phyloP scores from a whole-genome alignment of 2,797 vertebrate species.

The Capromys pilorides region DNA sequence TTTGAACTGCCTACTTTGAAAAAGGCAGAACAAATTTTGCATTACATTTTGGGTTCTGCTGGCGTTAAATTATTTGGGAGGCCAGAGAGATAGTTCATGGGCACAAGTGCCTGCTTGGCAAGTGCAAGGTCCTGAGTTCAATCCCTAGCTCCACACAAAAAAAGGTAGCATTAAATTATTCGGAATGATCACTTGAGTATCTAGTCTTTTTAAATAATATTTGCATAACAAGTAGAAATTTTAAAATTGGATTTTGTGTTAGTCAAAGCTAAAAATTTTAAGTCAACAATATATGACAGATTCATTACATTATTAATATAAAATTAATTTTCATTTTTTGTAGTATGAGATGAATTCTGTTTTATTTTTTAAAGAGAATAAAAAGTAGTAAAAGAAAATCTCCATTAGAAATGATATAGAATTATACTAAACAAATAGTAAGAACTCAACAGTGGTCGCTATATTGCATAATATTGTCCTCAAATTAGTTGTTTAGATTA shows the following conservation, averaged over 20 bases:
- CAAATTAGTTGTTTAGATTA: too few species aligned
- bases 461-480: too few species aligned
- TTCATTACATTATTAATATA: neutral
- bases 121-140: too few species aligned
- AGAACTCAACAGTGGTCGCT: too few species aligned
- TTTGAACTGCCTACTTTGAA: neutral
- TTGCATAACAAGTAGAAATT: neutral
- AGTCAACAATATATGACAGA: neutral
- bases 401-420: too few species aligned
- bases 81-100: too few species aligned
- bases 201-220: neutral
- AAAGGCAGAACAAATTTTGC: neutral
- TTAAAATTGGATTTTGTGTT: neutral
- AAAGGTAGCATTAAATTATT: neutral
- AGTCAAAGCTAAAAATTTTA: neutral
- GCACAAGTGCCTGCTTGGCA: too few species aligned
- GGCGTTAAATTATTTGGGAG: neutral
- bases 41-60: neutral
- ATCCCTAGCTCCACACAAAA: too few species aligned
- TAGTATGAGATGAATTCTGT: neutral
- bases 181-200: neutral
- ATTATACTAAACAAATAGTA: too few species aligned
- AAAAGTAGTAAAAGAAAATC: too few species aligned
- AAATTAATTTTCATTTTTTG: neutral
- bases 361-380: neutral